Evolutionary conservation across 2,888 invertebrate genomes (phyloP).

Genomic region (Alloscopus bannaensis): DNA sequence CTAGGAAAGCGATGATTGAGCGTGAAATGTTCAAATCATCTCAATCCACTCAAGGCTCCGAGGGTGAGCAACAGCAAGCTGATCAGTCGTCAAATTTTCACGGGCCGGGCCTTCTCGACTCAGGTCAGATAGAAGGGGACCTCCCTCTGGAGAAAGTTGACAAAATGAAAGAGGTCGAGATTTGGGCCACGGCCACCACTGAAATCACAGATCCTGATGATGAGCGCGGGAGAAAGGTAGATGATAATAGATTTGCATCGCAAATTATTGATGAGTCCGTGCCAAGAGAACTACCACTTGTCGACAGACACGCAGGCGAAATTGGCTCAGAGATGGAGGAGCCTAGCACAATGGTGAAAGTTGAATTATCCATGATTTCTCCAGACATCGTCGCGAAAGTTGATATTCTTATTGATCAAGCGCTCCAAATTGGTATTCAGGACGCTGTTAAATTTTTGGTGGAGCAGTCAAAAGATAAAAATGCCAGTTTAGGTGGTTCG

Average conservation of each 20-base stretch:
- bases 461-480: not conserved
- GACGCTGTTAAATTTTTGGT: conserved; percentile 27
- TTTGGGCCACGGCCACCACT: conserved; percentile 36
- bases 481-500: not conserved
- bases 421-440: conserved; percentile 32
- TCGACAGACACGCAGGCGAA: not conserved
- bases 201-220: not conserved
- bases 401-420: conserved; percentile 43
- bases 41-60: conserved; percentile 42
- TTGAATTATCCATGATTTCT: not conserved
- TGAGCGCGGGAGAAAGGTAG: not conserved
- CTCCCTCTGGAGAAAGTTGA: conserved; percentile 27
- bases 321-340: conserved; percentile 22
- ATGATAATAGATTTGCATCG: not conserved
- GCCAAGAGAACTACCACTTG: not conserved
- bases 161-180: conserved; percentile 63
- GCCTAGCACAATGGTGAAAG: conserved; percentile 10
- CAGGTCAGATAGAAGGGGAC: conserved; percentile 41
- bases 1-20: conserved; percentile 43
- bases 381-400: conserved; percentile 17
- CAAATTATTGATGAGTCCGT: not conserved
- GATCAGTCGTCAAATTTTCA: conserved; percentile 61
- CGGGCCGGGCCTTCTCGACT: conserved; percentile 63
- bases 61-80: conserved; percentile 28
- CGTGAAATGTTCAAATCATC: conserved; percentile 45